A percentile compares a stretch with the other conserved stretches of the same genome.
These are phyloP conservation scores for Monopterus albus DNA, from an alignment of 2,113 vertebrate genomes.

Conservation along the genomic window DNA sequence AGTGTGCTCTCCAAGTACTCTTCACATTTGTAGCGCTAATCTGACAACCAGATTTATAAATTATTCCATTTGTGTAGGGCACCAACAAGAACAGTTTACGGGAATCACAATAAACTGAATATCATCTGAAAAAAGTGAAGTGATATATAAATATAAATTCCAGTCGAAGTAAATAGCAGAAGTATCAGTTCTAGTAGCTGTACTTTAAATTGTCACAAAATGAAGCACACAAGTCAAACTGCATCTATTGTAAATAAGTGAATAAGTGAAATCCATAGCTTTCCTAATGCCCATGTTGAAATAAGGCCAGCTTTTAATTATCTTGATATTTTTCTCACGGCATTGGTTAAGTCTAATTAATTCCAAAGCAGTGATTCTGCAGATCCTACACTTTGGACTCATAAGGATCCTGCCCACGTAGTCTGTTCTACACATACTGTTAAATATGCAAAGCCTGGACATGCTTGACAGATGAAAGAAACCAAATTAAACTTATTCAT, in stretches of 20 bases:
- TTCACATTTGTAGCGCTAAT: background rate
- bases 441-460: slow-evolving; percentile 63
- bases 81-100: too few species aligned
- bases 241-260: slow-evolving; percentile 4
- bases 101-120: too few species aligned
- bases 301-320: slow-evolving; percentile 30
- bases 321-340: slow-evolving; percentile 35
- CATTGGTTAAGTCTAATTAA: slow-evolving; percentile 33
- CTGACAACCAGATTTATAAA: background rate
- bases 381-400: slow-evolving; percentile 38
- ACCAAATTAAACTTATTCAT: slow-evolving; percentile 66
- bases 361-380: slow-evolving; percentile 52
- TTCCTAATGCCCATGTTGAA: background rate
- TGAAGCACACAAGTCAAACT: background rate
- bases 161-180: too few species aligned
- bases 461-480: slow-evolving; percentile 66
- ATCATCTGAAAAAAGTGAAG: too few species aligned
- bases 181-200: too few species aligned
- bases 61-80: background rate
- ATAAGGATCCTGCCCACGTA: slow-evolving; percentile 51
- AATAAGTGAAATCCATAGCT: background rate
- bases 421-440: slow-evolving; percentile 50
- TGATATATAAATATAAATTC: too few species aligned
- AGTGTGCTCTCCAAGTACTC: background rate
- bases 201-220: too few species aligned